These are phyloP conservation scores for Ambastaia sidthimunki DNA, from an alignment of 2,797 vertebrate genomes.

Conservation along the genomic window DNA sequence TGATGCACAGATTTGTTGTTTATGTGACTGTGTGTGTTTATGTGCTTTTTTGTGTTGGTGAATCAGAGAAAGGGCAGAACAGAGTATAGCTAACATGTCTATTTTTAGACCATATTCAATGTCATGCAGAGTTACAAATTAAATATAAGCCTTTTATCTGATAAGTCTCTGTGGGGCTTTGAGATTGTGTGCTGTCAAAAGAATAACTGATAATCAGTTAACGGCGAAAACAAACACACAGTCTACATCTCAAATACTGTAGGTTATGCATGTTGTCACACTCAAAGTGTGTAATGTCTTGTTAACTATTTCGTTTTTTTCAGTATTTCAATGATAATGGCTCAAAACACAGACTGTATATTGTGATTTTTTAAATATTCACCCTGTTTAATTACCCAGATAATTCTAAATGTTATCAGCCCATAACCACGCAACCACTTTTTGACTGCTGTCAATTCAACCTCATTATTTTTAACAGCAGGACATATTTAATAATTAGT, in stretches of 20 bases:
- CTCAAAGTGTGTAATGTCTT: conserved; percentile 28
- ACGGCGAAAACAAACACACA: conserved; percentile 1
- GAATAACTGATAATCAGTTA: conserved; percentile 20
- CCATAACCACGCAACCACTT: conserved; percentile 16
- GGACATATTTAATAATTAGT: conserved; percentile 43
- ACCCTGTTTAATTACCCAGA: conserved; percentile 37
- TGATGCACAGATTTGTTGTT: background rate
- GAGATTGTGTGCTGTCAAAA: conserved; percentile 29
- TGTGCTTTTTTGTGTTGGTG: conserved; percentile 9
- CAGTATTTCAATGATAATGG: background rate
- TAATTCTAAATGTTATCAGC: conserved; percentile 4
- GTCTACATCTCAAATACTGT: conserved; percentile 18
- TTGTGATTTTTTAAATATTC: conserved; percentile 2
- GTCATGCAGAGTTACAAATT: conserved; percentile 42
- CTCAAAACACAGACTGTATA: conserved; percentile 3
- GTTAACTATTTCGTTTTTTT: background rate
- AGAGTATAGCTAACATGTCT: conserved; percentile 14
- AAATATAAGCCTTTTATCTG: conserved; percentile 45
- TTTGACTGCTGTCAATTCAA: conserved; percentile 22
- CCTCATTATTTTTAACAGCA: conserved; percentile 43
- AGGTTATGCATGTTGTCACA: background rate
- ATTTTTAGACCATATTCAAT: conserved; percentile 34
- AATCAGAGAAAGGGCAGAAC: conserved; percentile 7
- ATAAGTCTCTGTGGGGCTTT: conserved; percentile 29
- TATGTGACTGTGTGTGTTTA: background rate